Conservation (phyloP, 2,888 invertebrate species). For the Germaria angustata region DNA sequence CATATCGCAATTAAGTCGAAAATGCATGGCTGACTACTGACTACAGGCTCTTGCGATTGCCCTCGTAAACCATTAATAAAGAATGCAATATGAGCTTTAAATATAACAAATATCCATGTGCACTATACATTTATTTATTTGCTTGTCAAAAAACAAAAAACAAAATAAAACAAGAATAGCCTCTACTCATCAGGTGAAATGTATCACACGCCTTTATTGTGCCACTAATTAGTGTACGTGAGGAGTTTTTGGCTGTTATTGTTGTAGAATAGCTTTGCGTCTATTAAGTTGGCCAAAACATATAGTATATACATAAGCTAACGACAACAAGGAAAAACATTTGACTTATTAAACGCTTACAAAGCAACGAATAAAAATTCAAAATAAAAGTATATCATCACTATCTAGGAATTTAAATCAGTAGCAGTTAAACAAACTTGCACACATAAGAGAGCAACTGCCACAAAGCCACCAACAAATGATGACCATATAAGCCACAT, state of each 20-base stretch:
- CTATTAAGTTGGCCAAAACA: constrained; percentile 39
- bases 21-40: not conserved
- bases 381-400: constrained; percentile 40
- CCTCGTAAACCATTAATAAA: not conserved
- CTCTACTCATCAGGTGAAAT: constrained; percentile 58
- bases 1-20: not conserved
- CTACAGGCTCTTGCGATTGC: not conserved
- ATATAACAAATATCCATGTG: not conserved
- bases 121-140: constrained; percentile 2
- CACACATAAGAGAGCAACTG: constrained; percentile 6
- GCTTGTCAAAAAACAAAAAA: not conserved
- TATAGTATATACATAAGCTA: constrained; percentile 10
- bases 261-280: constrained; percentile 16
- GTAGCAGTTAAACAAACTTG: constrained; percentile 56
- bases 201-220: constrained; percentile 65
- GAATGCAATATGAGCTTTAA: not conserved
- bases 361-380: not conserved
- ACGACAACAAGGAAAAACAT: constrained; percentile 32
- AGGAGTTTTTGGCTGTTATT: constrained; percentile 32
- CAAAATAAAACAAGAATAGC: not conserved
- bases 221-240: constrained; percentile 65
- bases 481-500: constrained; percentile 19
- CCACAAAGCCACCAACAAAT: constrained; percentile 13
- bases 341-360: constrained; percentile 48
- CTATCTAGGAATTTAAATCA: constrained; percentile 67